Conservation (phyloP, 2,113 vertebrate species). For the Nothobranchius kuhntae region DNA sequence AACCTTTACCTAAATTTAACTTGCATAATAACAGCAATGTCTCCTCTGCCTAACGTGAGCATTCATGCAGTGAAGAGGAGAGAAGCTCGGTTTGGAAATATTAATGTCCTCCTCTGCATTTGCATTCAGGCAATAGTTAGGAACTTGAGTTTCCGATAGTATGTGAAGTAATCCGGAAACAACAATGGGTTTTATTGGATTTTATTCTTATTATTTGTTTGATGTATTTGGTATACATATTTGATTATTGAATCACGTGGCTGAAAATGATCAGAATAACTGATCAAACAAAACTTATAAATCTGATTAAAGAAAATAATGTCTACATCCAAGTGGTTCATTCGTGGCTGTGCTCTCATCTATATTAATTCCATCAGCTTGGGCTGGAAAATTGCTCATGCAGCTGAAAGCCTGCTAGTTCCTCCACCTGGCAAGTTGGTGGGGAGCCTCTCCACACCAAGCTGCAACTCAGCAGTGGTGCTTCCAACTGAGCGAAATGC, state of each 20-base stretch:
- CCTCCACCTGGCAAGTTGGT: background rate
- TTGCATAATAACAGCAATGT: background rate
- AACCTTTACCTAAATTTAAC: background rate
- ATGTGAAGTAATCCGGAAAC: no score
- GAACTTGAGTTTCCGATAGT: background rate
- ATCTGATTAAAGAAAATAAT: background rate
- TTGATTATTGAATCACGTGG: background rate
- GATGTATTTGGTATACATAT: no score
- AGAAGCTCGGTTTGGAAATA: conserved; percentile 12
- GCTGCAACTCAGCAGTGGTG: background rate
- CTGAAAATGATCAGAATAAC: background rate
- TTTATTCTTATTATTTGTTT: no score
- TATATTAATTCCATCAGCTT: background rate
- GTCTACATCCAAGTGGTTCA: background rate
- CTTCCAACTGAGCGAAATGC: background rate
- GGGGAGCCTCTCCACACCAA: background rate
- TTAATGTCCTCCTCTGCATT: background rate
- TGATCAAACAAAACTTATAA: background rate
- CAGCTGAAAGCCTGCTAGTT: background rate
- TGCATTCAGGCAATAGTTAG: conserved; percentile 12
- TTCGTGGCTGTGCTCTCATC: background rate
- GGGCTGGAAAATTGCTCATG: background rate
- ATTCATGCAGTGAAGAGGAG: background rate
- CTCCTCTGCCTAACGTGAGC: background rate
- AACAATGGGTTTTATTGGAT: background rate